Conservation (phyloP, 2,888 invertebrate species). For the Melieria omissa region DNA sequence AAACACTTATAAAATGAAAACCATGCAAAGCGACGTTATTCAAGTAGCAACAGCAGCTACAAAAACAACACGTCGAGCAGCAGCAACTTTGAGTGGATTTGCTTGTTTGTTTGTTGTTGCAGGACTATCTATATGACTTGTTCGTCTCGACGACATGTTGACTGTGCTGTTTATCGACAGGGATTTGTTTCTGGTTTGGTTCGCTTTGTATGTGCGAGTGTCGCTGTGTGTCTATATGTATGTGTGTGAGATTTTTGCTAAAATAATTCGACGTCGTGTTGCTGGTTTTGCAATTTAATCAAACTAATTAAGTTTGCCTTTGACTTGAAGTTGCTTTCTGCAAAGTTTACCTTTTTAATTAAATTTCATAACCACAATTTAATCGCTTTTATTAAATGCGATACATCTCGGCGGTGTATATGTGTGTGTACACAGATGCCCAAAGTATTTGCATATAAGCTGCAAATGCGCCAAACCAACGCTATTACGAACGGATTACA, state of each 20-base stretch:
- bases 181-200: not conserved
- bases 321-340: not conserved
- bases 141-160: no score
- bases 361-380: constrained; percentile 19
- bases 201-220: not conserved
- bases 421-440: no score
- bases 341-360: constrained; percentile 9
- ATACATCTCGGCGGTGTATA: no score
- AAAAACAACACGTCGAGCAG: not conserved
- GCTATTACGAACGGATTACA: no score
- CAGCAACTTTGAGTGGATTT: not conserved
- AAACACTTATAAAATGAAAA: constrained; percentile 17
- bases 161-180: not conserved
- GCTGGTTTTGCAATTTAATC: constrained; percentile 33
- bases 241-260: not conserved
- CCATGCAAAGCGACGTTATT: not conserved
- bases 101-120: constrained; percentile 10
- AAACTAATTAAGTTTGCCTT: constrained; percentile 29
- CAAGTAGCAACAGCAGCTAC: not conserved
- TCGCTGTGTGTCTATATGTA: not conserved
- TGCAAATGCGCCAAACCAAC: no score
- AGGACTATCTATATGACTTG: not conserved
- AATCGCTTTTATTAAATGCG: not conserved
- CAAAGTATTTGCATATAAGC: no score
- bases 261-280: constrained; percentile 20